These are phyloP conservation scores for Brachymystax lenok DNA, from an alignment of 2,797 vertebrate species.

Conservation along the genomic window DNA sequence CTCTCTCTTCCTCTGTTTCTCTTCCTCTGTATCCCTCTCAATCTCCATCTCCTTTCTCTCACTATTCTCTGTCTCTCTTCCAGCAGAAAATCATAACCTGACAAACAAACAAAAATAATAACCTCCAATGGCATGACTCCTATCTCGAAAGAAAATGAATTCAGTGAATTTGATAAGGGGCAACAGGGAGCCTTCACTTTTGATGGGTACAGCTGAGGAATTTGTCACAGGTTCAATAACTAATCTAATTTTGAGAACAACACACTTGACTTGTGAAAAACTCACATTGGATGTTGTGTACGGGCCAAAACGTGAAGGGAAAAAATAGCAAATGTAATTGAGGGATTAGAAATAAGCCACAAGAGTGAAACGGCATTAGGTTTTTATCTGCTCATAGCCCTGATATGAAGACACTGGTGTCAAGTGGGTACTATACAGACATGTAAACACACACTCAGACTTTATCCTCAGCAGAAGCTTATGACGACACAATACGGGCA, in stretches of 20 bases:
- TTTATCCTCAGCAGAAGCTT: slow-evolving; percentile 44
- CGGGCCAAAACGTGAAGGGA: slow-evolving; percentile 60
- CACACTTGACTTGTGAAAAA: slow-evolving; percentile 76
- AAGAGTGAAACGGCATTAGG: slow-evolving; percentile 59
- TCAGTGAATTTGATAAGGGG: slow-evolving; percentile 79
- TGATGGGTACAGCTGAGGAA: slow-evolving; percentile 79
- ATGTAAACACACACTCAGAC: slow-evolving; percentile 57
- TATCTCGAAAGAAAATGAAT: slow-evolving; percentile 78
- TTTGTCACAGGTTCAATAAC: slow-evolving; percentile 80
- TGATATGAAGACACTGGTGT: slow-evolving; percentile 55
- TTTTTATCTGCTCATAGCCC: slow-evolving; percentile 64
- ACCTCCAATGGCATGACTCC: slow-evolving; percentile 67
- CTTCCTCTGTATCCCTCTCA: background rate
- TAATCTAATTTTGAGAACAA: slow-evolving; percentile 77
- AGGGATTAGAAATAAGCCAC: slow-evolving; percentile 72
- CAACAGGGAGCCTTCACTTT: slow-evolving; percentile 80
- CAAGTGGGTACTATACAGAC: slow-evolving; percentile 48
- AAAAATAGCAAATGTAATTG: slow-evolving; percentile 69
- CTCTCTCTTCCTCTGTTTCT: background rate
- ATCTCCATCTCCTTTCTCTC: too few relatives aligned
- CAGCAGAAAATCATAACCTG: slow-evolving; percentile 74
- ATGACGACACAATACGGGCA: slow-evolving; percentile 34
- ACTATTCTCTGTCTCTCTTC: slow-evolving; percentile 35
- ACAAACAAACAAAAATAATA: slow-evolving; percentile 82
- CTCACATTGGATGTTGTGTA: slow-evolving; percentile 74